Evolutionary conservation across 2,113 vertebrate genomes (phyloP).

Genomic region (Elgaria multicarinata): DNA sequence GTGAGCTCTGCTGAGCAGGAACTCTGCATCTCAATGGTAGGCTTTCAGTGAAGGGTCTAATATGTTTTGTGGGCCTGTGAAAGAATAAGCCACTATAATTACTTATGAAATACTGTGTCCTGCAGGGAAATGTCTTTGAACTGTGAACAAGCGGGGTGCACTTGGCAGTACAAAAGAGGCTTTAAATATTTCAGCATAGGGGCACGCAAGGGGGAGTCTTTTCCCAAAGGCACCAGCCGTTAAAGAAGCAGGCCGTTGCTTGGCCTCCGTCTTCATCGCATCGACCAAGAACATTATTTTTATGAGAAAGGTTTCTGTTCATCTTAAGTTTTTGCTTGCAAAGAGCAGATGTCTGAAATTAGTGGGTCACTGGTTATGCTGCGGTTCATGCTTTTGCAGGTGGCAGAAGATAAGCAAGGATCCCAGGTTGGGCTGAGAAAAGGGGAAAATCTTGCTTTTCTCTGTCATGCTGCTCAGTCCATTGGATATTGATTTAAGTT

Average conservation of each 20-base stretch:
- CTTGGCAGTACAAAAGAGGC: constrained; percentile 71
- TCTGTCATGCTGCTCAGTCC: not conserved
- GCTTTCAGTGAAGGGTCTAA: constrained; percentile 30
- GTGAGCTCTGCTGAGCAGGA: not conserved
- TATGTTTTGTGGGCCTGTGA: constrained; percentile 1
- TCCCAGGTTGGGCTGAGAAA: not conserved
- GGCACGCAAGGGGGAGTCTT: constrained; percentile 69
- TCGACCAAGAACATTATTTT: constrained; percentile 30
- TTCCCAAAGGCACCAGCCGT: constrained; percentile 64
- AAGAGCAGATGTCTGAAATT: constrained; percentile 56
- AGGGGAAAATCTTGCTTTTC: not conserved
- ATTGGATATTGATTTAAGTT: constrained; percentile 1
- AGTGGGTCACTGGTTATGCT: constrained; percentile 37
- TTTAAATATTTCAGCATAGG: constrained; percentile 67
- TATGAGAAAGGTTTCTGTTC: constrained; percentile 59
- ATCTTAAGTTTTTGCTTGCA: constrained; percentile 48
- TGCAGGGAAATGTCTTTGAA: constrained; percentile 61
- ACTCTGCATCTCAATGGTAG: not conserved
- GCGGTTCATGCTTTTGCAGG: constrained; percentile 55
- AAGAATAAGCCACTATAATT: constrained; percentile 47
- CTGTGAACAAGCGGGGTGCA: constrained; percentile 35
- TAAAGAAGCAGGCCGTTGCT: constrained; percentile 57
- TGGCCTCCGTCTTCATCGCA: constrained; percentile 31
- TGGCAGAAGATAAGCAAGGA: constrained; percentile 28
- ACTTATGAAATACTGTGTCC: constrained; percentile 46